Evolutionary conservation across 2,113 vertebrate genomes (phyloP).

Genomic region (Limnothrissa miodon): DNA sequence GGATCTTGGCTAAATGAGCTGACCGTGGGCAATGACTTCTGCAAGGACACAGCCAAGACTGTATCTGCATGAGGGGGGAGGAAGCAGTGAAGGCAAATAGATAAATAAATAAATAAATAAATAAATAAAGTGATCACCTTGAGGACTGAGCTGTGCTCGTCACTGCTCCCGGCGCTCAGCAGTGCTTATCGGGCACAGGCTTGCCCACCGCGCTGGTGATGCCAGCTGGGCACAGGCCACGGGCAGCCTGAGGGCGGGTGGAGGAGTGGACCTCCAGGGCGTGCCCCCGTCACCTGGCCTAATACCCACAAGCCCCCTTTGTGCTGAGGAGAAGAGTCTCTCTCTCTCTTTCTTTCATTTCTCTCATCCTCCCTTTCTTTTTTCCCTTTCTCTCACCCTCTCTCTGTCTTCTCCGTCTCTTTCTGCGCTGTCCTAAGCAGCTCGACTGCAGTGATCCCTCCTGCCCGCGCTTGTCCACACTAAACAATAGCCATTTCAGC

Average conservation of each 20-base stretch:
- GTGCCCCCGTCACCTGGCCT: constrained; percentile 50
- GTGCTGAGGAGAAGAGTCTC: background rate
- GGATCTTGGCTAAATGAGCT: background rate
- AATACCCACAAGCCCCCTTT: constrained; percentile 22
- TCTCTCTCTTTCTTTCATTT: background rate
- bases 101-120: background rate
- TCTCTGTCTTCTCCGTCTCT: background rate
- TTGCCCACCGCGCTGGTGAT: constrained; percentile 46
- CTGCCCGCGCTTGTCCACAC: constrained; percentile 41
- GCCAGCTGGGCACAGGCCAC: constrained; percentile 70
- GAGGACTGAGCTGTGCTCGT: constrained; percentile 59
- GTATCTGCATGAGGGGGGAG: background rate
- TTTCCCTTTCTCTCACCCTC: background rate
- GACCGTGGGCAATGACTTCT: background rate
- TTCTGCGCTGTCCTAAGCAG: background rate
- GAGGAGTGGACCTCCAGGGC: constrained; percentile 57
- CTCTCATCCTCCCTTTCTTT: background rate
- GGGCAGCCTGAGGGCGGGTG: constrained; percentile 57
- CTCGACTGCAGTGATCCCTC: background rate
- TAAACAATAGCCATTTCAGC: constrained; percentile 66
- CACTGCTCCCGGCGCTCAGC: constrained; percentile 42
- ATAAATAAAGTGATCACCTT: constrained; percentile 56
- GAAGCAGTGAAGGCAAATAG: background rate
- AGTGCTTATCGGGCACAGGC: constrained; percentile 48
- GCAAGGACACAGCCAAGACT: background rate